Conservation (phyloP, 2,113 vertebrate genomes). For the Gnathonemus echidnorhynchus region DNA sequence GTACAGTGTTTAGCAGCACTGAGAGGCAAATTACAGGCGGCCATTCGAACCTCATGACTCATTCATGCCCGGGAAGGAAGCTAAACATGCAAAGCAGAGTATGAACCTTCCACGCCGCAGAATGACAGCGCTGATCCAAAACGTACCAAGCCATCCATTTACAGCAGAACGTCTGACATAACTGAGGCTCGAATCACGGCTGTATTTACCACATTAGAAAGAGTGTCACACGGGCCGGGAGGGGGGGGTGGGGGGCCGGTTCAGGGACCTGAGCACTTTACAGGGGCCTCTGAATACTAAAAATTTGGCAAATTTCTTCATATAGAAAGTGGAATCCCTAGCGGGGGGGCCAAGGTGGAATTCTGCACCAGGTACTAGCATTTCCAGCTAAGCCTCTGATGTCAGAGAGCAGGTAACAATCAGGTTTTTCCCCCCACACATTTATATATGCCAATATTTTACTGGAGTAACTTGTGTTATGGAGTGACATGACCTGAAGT, state of each 20-base stretch:
- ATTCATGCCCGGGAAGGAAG: background rate
- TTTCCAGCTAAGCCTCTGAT: background rate
- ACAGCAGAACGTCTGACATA: background rate
- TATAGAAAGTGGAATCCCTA: background rate
- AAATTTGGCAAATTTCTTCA: background rate
- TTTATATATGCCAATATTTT: background rate
- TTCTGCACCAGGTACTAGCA: background rate
- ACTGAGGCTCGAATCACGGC: background rate
- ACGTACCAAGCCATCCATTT: background rate
- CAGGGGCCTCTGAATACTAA: background rate
- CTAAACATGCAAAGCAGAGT: background rate
- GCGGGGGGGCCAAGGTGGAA: background rate
- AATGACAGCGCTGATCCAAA: background rate
- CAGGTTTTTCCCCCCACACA: background rate
- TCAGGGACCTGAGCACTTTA: background rate
- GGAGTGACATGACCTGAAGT: background rate
- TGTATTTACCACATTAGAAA: background rate
- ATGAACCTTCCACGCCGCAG: background rate
- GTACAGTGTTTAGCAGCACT: background rate
- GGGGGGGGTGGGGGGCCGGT: no score
- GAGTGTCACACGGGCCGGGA: background rate
- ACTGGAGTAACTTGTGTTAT: background rate
- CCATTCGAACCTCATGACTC: background rate
- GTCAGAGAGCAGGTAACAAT: background rate
- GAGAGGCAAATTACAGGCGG: background rate